Conservation (phyloP, 2,888 invertebrate genomes). For the Andrena chrysosceles region DNA sequence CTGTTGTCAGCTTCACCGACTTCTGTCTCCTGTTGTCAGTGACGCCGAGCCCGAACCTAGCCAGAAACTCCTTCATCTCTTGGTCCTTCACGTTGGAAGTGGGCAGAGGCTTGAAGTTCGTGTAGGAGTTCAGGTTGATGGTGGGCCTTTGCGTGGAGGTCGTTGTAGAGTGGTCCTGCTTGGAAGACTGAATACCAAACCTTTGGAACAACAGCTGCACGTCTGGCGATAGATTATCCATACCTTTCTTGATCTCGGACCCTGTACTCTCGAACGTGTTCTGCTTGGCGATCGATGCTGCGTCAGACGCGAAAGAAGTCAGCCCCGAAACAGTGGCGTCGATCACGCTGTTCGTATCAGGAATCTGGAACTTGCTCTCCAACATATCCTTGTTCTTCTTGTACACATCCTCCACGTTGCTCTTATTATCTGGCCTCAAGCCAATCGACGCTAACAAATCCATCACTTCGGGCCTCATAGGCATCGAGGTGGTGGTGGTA, state of each 20-base stretch:
- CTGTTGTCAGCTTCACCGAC: constrained; percentile 69
- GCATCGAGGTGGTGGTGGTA: constrained; percentile 66
- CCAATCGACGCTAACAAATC: constrained; percentile 85
- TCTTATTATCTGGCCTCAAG: constrained; percentile 75
- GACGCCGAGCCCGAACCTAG: constrained; percentile 83
- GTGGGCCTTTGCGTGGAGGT: constrained; percentile 67
- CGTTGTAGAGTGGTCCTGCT: constrained; percentile 62
- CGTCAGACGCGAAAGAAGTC: constrained; percentile 47
- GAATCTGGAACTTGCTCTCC: constrained; percentile 64
- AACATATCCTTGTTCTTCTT: constrained; percentile 59
- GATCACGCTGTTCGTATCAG: constrained; percentile 60
- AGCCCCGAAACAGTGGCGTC: constrained; percentile 49
- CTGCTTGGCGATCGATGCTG: constrained; percentile 68
- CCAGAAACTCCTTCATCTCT: constrained; percentile 85
- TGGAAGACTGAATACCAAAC: constrained; percentile 78
- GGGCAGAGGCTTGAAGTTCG: constrained; percentile 85
- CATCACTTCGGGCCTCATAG: constrained; percentile 82
- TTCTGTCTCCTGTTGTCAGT: constrained; percentile 75
- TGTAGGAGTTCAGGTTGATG: constrained; percentile 81
- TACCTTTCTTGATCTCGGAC: constrained; percentile 74
- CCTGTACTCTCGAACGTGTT: constrained; percentile 75
- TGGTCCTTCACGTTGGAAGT: constrained; percentile 78
- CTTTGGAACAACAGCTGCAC: constrained; percentile 80
- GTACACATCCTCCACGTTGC: constrained; percentile 55
- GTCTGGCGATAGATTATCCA: constrained; percentile 81